Base-by-base conservation (phyloP, 1,140 invertebrate species). In the Sminthurides bifidus region DNA sequence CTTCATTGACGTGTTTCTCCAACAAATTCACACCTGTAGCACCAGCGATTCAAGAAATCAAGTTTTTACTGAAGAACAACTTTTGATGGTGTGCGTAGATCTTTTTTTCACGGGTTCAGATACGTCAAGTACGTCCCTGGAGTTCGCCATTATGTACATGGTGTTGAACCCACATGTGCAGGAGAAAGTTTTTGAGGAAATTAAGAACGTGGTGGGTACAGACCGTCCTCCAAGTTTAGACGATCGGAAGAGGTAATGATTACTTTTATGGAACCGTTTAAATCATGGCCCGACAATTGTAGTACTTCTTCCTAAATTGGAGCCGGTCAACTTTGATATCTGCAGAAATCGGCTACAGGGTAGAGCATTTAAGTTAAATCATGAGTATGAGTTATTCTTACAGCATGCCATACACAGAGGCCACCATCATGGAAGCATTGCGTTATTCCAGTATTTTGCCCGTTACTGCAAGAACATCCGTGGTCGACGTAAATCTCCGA, bases 1-100 rank as follows among this genome's bases (percentile, higher is more conserved):
- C 66, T 77, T 88, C 30, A 85, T 91, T 37, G 85, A 86, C 65
- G 76, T 79, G 26, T 90, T 82, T 68, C 71, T 90, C 1, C 71
- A 78, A 35, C 80, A 87, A 72, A 83, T 87, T 54, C 24, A 35
- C 37, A 33, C 4, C 30, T 44, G 30, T 24, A 44, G 15, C 12
- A 2, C 19, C 12, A 19, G 10, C 21, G 19, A 3, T 15, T 3
- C 40, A 1, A 40, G 29, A 43, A 29, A 15, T 43, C n/a, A 30
- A 43, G 17, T 50, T 31, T 30, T 61, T 56, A 45, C 53, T 68
- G 66, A 63, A 31, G n/a, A 44, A 0, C 66, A 68, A 53, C 40
- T 68, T 3, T n/a, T 60, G 14, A 54, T 52, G 0, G 26, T 63
- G 15, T 60, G 60, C 38, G 33, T 40, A 5, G 67, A 69, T 41